Evolutionary conservation across 2,888 invertebrate genomes (phyloP).

Genomic region (Venusia cambrica): DNA sequence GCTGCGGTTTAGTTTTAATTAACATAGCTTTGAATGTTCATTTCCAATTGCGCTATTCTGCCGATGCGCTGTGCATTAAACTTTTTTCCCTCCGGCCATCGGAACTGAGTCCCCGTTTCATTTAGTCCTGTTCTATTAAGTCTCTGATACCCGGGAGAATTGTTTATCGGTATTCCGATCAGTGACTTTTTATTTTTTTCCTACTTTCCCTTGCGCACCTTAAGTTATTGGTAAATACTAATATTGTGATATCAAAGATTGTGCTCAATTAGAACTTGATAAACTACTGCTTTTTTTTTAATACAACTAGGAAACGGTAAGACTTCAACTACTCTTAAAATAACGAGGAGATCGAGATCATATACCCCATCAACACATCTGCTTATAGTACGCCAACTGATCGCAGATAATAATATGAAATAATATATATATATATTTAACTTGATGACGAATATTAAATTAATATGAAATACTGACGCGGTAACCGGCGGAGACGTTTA

Average conservation of each 20-base stretch:
- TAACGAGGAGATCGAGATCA: too few species aligned
- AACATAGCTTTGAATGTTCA: constrained; percentile 60
- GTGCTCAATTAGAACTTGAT: constrained; percentile 27
- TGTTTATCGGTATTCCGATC: constrained; percentile 42
- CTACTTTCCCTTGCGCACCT: constrained; percentile 32
- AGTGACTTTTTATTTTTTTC: constrained; percentile 36
- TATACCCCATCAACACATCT: too few species aligned
- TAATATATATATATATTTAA: too few species aligned
- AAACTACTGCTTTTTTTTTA: too few species aligned
- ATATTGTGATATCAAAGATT: too few species aligned
- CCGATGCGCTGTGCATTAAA: constrained; percentile 42
- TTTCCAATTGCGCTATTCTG: constrained; percentile 49
- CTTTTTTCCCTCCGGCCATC: constrained; percentile 37
- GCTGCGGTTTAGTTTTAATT: constrained; percentile 67
- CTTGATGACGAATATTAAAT: constrained; percentile 36
- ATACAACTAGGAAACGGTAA: too few species aligned
- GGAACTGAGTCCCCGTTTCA: constrained; percentile 50
- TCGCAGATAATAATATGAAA: too few species aligned
- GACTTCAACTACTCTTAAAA: too few species aligned
- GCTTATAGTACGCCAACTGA: too few species aligned
- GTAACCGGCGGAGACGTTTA: constrained; percentile 59
- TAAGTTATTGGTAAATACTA: too few species aligned
- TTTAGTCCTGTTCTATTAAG: constrained; percentile 54
- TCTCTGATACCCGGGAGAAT: constrained; percentile 47
- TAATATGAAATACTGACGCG: constrained; percentile 53